Evolutionary conservation across 1,140 invertebrate species (phyloP), one percentile per base, ranked within the genome.

Genomic region (Sminthurides bifidus): DNA sequence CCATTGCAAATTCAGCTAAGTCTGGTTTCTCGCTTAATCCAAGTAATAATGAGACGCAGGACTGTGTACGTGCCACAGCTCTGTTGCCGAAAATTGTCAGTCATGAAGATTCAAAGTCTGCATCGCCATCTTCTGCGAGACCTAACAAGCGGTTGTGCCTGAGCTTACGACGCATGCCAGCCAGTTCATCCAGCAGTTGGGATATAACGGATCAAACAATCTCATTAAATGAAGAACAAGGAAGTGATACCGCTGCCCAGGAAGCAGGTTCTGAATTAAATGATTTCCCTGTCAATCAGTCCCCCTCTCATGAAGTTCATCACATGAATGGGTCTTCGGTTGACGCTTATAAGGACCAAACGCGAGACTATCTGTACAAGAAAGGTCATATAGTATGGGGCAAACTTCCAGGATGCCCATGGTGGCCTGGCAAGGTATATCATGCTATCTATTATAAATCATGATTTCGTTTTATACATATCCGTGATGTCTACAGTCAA

Each of bases 361-460:
- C 33, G n/a, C 37, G 29, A 33, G 24, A 50, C n/a, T 50, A 48
- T 21, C 24, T 46, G 0, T 59, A 54, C 23, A 46, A n/a, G 12
- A 59, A 50, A 40, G 52, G 52, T 3, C 52, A 59, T 31, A 44
- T 59, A 17, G 31, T 59, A 15, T 59, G 58, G 58, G 58, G 52
- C n/a, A 59, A 59, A 33, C 26, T 55, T 26, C 45, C 58, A 27
- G 52, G 44, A 0, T 54, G 58, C 35, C 58, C 58, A 10, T 59
- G 58, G 58, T 59, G 58, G 58, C 58, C 58, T 23, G 58, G 58
- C 27, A 59, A 59, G 46, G 58, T 59, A 44, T 37, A 12, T 37
- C 10, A 37, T 37, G 12, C 17, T 37, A 12, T 37, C 33, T 37
- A 17, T 12, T 37, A 12, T 37, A 12, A 17, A 37, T 37, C 17